These are phyloP conservation scores for Motacilla alba DNA, from an alignment of 2,113 vertebrate genomes.

Conservation along the genomic window DNA sequence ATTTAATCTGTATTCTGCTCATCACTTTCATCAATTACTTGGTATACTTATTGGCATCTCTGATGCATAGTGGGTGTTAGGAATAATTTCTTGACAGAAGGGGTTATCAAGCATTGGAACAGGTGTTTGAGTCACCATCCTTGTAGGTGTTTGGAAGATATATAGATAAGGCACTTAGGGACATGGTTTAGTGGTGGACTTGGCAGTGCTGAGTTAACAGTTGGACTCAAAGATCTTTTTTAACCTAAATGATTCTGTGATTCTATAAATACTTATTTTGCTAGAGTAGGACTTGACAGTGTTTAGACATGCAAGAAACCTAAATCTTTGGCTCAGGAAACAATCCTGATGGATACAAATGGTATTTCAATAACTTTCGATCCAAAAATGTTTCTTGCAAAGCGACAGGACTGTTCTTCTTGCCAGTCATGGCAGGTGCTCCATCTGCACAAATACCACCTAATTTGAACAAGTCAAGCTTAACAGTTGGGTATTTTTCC, in stretches of 20 bases:
- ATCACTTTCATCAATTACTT: not conserved
- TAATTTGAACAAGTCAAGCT: slow-evolving; percentile 16
- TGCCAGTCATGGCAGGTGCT: slow-evolving; percentile 52
- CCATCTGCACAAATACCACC: slow-evolving; percentile 42
- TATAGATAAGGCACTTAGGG: not conserved
- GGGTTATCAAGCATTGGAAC: not conserved
- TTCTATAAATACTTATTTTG: not conserved
- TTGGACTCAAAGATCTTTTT: not conserved
- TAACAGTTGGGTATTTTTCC: not conserved
- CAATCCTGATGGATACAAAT: slow-evolving; percentile 11
- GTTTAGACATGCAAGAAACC: slow-evolving; percentile 11
- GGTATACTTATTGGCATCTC: not conserved
- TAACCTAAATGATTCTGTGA: not conserved
- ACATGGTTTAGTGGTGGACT: not conserved
- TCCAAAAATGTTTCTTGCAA: slow-evolving; percentile 33
- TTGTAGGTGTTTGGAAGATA: not conserved
- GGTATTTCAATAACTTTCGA: slow-evolving; percentile 10
- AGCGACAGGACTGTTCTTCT: slow-evolving; percentile 2
- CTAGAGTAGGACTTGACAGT: slow-evolving; percentile 2
- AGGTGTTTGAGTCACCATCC: not conserved
- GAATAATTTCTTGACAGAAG: not conserved
- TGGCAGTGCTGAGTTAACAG: not conserved
- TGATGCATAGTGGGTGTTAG: not conserved
- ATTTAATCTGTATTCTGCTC: not conserved
- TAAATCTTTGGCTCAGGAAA: slow-evolving; percentile 29